Evolutionary conservation across 2,888 invertebrate genomes (phyloP).

Genomic region (Hylaea fasciaria): DNA sequence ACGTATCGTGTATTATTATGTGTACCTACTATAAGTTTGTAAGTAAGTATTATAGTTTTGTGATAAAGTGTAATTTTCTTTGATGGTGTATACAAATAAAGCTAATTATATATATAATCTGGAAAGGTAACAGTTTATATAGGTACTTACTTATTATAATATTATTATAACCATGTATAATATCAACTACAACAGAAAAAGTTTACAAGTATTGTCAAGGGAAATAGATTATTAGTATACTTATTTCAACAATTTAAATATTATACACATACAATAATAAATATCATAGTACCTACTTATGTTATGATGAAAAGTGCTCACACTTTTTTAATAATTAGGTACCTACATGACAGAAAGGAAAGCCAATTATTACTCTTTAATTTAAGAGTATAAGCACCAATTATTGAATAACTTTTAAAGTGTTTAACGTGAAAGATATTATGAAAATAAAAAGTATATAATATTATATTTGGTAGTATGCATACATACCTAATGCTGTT

Average conservation of each 20-base stretch:
- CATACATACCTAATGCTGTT: background rate
- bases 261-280: no score
- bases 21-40: no score
- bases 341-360: background rate
- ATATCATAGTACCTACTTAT: no score
- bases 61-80: background rate
- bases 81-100: background rate
- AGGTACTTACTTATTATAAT: background rate
- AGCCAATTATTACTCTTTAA: background rate
- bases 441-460: no score
- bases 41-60: background rate
- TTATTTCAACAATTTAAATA: background rate
- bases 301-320: no score
- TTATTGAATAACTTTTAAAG: background rate
- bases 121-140: background rate
- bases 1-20: no score
- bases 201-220: conserved; percentile 6
- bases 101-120: background rate
- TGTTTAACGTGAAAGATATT: background rate
- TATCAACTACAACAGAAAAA: background rate
- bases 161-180: background rate
- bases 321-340: no score
- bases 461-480: no score
- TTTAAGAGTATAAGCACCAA: background rate
- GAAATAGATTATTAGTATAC: conserved; percentile 1